These are phyloP conservation scores for Heliconius ismenius DNA, from an alignment of 2,888 invertebrate species.

Conservation along the genomic window DNA sequence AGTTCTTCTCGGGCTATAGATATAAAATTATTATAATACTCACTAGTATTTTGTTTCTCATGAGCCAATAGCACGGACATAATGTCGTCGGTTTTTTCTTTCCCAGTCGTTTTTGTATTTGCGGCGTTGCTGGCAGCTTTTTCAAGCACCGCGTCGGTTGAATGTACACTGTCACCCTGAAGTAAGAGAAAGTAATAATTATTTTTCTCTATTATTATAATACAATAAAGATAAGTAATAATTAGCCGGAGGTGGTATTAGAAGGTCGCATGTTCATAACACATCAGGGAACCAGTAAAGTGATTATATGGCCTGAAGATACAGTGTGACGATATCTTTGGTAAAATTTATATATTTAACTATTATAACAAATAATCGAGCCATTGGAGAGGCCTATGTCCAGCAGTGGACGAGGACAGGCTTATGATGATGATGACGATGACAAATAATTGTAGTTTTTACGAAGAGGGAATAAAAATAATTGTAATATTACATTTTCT, in stretches of 20 bases:
- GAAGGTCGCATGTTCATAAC: not conserved
- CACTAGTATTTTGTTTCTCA: constrained; percentile 87
- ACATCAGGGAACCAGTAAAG: too few relatives aligned
- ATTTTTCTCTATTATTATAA: not conserved
- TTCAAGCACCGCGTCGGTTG: constrained; percentile 80
- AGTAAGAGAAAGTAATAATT: constrained; percentile 23
- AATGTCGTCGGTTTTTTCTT: constrained; percentile 91
- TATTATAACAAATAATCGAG: too few relatives aligned
- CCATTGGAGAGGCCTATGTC: too few relatives aligned
- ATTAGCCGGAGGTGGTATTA: not conserved
- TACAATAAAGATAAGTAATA: too few relatives aligned
- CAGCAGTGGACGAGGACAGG: too few relatives aligned
- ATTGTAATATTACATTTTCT: too few relatives aligned
- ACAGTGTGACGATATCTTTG: too few relatives aligned
- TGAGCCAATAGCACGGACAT: constrained; percentile 95
- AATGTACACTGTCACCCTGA: constrained; percentile 72
- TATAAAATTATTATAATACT: constrained; percentile 32
- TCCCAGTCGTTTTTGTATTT: constrained; percentile 64
- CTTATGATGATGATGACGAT: too few relatives aligned
- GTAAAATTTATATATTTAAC: too few relatives aligned
- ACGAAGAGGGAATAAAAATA: too few relatives aligned
- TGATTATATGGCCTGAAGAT: too few relatives aligned
- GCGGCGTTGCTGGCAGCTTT: constrained; percentile 80
- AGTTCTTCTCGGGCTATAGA: too few relatives aligned
- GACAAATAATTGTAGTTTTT: not conserved